These are phyloP conservation scores for Archaeoteleia sp. DNA, from an alignment of 2,888 invertebrate genomes.

Conservation along the genomic window DNA sequence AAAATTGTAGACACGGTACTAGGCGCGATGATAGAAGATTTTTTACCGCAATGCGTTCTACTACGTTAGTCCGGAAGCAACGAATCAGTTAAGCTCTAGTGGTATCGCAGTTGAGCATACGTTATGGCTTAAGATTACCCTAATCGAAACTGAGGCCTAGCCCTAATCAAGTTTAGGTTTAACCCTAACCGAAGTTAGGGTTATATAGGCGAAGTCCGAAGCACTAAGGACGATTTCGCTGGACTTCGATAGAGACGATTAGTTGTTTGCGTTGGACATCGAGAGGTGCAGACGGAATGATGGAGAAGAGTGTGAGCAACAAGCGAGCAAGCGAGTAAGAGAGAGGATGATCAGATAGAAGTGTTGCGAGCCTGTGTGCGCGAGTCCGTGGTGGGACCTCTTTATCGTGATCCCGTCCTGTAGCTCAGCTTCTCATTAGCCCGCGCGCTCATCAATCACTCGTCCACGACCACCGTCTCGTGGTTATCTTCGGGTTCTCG, in stretches of 20 bases:
- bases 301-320: constrained; percentile 41
- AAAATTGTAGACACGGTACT: constrained; percentile 27
- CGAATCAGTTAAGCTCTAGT: too few species aligned
- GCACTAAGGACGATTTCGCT: constrained; percentile 34
- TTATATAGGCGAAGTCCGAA: not conserved
- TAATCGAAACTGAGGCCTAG: too few species aligned
- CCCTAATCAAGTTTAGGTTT: too few species aligned
- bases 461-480: constrained; percentile 72
- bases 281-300: constrained; percentile 44
- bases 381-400: constrained; percentile 67
- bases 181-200: too few species aligned
- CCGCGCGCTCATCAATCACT: constrained; percentile 74
- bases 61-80: too few species aligned
- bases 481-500: constrained; percentile 44
- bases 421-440: constrained; percentile 74
- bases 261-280: constrained; percentile 17
- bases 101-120: too few species aligned
- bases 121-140: too few species aligned
- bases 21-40: too few species aligned
- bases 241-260: constrained; percentile 36
- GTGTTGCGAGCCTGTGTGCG: constrained; percentile 56
- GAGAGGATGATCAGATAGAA: constrained; percentile 53
- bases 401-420: constrained; percentile 74
- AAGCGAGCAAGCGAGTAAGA: constrained; percentile 17
- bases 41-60: too few species aligned